Base-by-base conservation (phyloP, 2,888 invertebrate genomes). In the Drosophila histrio region DNA sequence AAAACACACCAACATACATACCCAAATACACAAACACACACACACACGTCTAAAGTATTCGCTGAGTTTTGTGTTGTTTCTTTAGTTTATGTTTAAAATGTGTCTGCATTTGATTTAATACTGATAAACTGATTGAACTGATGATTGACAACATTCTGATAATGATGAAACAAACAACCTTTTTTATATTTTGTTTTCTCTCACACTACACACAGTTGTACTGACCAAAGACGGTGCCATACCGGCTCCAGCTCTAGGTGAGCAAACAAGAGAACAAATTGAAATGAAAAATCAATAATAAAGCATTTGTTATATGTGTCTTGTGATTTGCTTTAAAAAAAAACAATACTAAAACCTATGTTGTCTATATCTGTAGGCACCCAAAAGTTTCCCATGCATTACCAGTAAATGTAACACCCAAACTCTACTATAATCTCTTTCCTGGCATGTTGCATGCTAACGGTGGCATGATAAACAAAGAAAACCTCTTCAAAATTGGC, bases 171-270 rank as follows among this genome's bases (percentile, higher is more conserved):
- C 73, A 52, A 26, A 63, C 74, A 62, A 44, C 41, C 62, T 72
- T 21, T 39, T 52, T 53, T 53, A 30, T 64, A 69, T 81, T 79
- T 79, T 72, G 69, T 75, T 87, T 74, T 85, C 70, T 86, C 77
- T 74, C 70, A 81, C 90, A 68, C 90, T 69, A 84, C 89, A 89
- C 85, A 88, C 88, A 86, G 85, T 86, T 82, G 85, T 86, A 89
- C 91, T 92, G 89, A 92, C 92, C 89, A 92, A 92, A 92, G 92
- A 92, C 83, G 92, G 92, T 90, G 92, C 92, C 90, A 90, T 92
- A 70, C 91, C 90, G 91, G 91, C 91, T 87, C 92, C 92, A 89
- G 92, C 92, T 91, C 90, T 92, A 91, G 92, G 92, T 92, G 92
- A 92, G 92, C 91, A 76, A 76, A 82, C 60, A 70, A 62, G 60